A percentile compares a stretch with the other conserved stretches of the same genome.
Evolutionary conservation across 1,140 invertebrate species (phyloP).

Genomic region (Cecropterus lyciades): DNA sequence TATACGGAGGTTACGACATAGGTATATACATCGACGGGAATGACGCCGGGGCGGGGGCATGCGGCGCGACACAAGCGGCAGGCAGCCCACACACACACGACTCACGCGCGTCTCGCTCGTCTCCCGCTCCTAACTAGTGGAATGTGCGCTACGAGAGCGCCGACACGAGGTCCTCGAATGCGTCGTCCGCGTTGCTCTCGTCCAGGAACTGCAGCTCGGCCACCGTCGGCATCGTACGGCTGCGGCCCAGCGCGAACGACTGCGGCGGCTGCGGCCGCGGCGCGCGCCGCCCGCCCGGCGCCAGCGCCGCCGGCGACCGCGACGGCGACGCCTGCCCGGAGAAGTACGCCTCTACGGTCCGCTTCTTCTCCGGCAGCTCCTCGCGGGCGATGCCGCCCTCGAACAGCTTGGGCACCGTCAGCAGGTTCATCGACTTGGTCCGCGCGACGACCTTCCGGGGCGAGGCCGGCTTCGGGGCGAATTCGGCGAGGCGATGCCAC

Average conservation of each 20-base stretch:
- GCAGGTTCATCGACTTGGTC: slow-evolving; percentile 89
- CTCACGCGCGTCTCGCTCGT: slow-evolving; percentile 78
- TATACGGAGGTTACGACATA: slow-evolving; percentile 44
- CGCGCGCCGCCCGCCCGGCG: slow-evolving; percentile 48
- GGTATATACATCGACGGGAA: slow-evolving; percentile 50
- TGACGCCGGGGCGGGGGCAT: slow-evolving; percentile 47
- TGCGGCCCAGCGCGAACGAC: slow-evolving; percentile 85
- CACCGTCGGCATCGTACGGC: slow-evolving; percentile 89
- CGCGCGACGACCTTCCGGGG: slow-evolving; percentile 84
- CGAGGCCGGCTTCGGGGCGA: slow-evolving; percentile 57
- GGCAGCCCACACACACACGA: slow-evolving; percentile 80
- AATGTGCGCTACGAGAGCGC: slow-evolving; percentile 81
- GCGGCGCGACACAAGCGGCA: slow-evolving; percentile 70
- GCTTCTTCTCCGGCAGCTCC: slow-evolving; percentile 89
- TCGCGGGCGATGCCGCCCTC: slow-evolving; percentile 91
- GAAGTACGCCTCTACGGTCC: slow-evolving; percentile 93
- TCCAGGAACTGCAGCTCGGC: slow-evolving; percentile 87
- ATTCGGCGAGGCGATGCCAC: slow-evolving; percentile 88
- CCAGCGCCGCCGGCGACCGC: slow-evolving; percentile 33
- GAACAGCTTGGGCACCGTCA: slow-evolving; percentile 90
- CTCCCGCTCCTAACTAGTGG: slow-evolving; percentile 71
- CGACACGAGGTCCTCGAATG: slow-evolving; percentile 90
- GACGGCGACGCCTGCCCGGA: slow-evolving; percentile 73
- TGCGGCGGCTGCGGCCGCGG: slow-evolving; percentile 75
- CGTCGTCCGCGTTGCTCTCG: slow-evolving; percentile 89